Evolutionary conservation across 2,113 vertebrate genomes (phyloP), one percentile per base, ranked within the genome.

Genomic region (Aleadryas rufinucha): DNA sequence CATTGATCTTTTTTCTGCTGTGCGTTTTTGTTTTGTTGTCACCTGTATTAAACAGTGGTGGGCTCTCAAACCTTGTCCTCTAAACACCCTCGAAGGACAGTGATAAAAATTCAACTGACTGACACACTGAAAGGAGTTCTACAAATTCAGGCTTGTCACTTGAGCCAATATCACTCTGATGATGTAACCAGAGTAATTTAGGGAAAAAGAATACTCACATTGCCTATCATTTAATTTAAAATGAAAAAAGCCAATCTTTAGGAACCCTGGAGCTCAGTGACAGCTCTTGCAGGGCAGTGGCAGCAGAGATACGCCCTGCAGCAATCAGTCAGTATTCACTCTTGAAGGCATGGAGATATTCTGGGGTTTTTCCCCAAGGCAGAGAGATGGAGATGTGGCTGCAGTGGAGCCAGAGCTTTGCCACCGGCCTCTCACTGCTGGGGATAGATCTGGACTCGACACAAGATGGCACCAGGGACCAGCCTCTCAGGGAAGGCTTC

Each of bases 381-480:
- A 31, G 49, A 63, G 66, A 20, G 71, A 9, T 3, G 56, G 56
- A 59, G 13, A 2, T 20, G 45, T 0, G 0, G 53, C 50, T 41
- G 61, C 61, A 23, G 69, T 1, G 0, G 11, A 69, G 50, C 6
- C 81, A 30, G 17, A 2, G 39, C 37, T 56, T 47, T 7, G 41
- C 65, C 80, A 50, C 15, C 1, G 12, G 33, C 64, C 53, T 35
- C 56, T 66, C 57, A 10, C 24, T 8, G 23, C 35, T 11, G 6
- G 33, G 83, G 78, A 74, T 11, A 30, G 57, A 17, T 74, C 8
- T 1, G 28, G 17, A 45, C 72, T 89, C 41, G 59, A 97, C 98
- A 97, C 97, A 97, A 98, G 98, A 78, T 97, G 98, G 97, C 98
- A 87, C 95, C 97, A 95, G 91, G 97, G 79, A 94, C 96, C 97